Evolutionary conservation across 2,888 invertebrate species (phyloP).

Genomic region (Xestia rhomboidea): DNA sequence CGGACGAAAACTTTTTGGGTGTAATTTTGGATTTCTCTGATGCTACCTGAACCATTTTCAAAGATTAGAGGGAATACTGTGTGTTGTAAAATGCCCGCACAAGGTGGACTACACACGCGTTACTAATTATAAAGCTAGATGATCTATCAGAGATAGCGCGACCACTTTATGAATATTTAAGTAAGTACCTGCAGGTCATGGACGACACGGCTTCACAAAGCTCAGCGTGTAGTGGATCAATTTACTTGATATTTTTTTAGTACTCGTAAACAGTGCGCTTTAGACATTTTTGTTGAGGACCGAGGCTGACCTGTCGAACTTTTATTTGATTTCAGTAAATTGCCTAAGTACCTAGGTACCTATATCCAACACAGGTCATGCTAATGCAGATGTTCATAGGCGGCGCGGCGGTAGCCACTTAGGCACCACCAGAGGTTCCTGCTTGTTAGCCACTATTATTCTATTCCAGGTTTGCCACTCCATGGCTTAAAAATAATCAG

Average conservation of each 20-base stretch:
- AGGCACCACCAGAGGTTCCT: not conserved
- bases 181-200: slow-evolving; percentile 27
- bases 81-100: slow-evolving; percentile 40
- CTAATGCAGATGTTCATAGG: not conserved
- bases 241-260: not conserved
- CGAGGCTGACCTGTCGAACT: not conserved
- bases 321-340: not conserved
- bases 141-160: slow-evolving; percentile 75
- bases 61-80: slow-evolving; percentile 6
- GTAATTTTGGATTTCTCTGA: slow-evolving; percentile 34
- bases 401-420: not conserved
- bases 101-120: slow-evolving; percentile 68
- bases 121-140: slow-evolving; percentile 78
- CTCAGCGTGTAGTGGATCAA: not conserved
- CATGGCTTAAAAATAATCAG: not conserved
- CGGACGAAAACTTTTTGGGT: slow-evolving; percentile 1
- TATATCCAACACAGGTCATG: not conserved
- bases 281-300: not conserved
- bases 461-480: not conserved
- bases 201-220: slow-evolving; percentile 18
- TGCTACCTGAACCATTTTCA: slow-evolving; percentile 48
- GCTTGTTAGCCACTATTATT: not conserved
- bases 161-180: slow-evolving; percentile 65
- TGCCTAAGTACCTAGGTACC: not conserved
- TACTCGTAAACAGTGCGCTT: not conserved